Percentiles rank a stretch among this genome's conserved stretches.
phyloP scores from a whole-genome alignment of 2,113 vertebrate species.

The Myotis brandtii region DNA sequence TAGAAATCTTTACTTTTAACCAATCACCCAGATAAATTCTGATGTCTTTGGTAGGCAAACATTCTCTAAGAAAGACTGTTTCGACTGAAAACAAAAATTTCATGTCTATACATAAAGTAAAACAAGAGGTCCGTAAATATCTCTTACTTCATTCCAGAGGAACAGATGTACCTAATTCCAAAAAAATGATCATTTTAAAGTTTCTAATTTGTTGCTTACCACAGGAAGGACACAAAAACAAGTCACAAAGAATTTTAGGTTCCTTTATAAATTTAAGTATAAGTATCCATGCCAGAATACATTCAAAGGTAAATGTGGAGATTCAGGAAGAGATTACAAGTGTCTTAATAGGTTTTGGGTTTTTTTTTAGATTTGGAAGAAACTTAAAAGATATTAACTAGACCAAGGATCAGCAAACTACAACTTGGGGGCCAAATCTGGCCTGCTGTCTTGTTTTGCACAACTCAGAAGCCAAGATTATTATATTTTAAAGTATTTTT shows the following conservation, averaged over 20 bases:
- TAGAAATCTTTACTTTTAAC: not conserved
- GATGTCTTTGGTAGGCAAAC: not conserved
- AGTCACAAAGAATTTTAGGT: slow-evolving; percentile 2
- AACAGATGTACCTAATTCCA: not conserved
- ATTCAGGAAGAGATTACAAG: not conserved
- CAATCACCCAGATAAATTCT: not conserved
- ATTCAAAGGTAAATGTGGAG: not conserved
- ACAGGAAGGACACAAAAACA: slow-evolving; percentile 13
- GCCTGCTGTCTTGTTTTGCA: not conserved
- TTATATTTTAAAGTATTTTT: slow-evolving; percentile 14
- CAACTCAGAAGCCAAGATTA: not conserved
- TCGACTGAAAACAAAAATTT: slow-evolving; percentile 34
- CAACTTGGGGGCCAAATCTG: not conserved
- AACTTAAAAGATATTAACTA: not conserved
- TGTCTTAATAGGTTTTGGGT: not conserved
- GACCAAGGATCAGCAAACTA: not conserved
- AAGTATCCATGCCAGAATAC: not conserved
- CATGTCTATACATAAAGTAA: not conserved
- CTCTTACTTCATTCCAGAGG: slow-evolving; percentile 25
- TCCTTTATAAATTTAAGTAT: slow-evolving; percentile 28
- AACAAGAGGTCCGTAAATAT: not conserved
- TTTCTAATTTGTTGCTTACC: slow-evolving; percentile 37
- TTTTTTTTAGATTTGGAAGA: slow-evolving; percentile 12
- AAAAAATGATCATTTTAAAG: not conserved
- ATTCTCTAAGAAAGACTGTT: not conserved